phyloP scores from a whole-genome alignment of 2,113 vertebrate genomes.

The Hemichromis elongatus region DNA sequence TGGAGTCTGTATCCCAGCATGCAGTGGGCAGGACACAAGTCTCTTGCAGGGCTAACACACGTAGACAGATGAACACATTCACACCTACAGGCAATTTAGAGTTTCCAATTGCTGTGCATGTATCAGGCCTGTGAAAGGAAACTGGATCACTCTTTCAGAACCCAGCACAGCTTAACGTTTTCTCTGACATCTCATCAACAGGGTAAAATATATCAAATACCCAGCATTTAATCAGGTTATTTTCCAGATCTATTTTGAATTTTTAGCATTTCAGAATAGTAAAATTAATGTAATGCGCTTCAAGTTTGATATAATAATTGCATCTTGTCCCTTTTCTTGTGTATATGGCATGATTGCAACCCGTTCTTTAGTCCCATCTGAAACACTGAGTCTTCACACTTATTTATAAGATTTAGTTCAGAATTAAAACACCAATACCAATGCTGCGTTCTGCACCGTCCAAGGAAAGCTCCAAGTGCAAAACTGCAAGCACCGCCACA shows the following conservation, averaged over 20 bases:
- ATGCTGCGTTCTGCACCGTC: background rate
- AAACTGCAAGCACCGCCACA: background rate
- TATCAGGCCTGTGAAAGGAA: constrained; percentile 28
- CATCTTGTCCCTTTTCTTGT: background rate
- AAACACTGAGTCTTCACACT: background rate
- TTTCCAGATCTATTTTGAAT: background rate
- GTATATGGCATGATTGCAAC: background rate
- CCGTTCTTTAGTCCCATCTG: background rate
- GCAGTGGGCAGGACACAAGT: constrained; percentile 3
- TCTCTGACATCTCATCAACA: background rate
- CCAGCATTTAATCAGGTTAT: background rate
- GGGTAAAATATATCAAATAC: background rate
- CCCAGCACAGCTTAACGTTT: background rate
- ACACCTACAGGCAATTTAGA: constrained; percentile 30
- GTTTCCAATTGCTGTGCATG: constrained; percentile 36
- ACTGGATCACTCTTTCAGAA: constrained; percentile 15
- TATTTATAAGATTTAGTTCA: background rate
- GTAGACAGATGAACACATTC: constrained; percentile 25
- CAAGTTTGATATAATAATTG: background rate
- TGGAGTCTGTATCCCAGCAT: background rate
- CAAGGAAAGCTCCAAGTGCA: background rate
- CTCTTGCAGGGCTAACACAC: constrained; percentile 17
- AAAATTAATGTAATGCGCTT: background rate
- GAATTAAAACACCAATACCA: background rate
- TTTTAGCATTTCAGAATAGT: background rate